Evolutionary conservation across 1,140 invertebrate genomes (phyloP).

Genomic region (Conus ventricosus): DNA sequence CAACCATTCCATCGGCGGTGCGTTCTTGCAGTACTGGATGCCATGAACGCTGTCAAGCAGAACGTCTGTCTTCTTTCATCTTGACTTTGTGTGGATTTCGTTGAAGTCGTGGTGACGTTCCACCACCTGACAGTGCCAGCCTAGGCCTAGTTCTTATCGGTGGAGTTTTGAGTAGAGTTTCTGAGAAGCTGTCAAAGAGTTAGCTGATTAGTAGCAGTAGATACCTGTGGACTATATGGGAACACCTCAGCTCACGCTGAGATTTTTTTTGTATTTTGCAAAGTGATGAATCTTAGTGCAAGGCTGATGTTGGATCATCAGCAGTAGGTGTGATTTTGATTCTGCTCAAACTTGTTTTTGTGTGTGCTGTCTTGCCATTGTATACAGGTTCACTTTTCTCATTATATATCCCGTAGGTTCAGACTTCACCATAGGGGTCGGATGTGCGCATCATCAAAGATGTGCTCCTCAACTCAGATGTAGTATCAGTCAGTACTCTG

Average conservation of each 20-base stretch:
- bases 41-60: no score
- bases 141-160: no score
- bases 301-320: neutral
- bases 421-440: no score
- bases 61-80: no score
- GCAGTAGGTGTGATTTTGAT: neutral
- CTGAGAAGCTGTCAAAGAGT: neutral
- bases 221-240: neutral
- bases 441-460: no score
- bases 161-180: neutral
- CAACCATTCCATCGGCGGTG: neutral
- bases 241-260: neutral
- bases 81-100: no score
- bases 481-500: no score
- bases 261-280: neutral
- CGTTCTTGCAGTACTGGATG: neutral
- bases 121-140: no score
- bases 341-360: neutral
- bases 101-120: no score
- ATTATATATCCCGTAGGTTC: no score
- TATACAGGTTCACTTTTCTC: neutral
- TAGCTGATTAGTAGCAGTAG: slow-evolving; percentile 1
- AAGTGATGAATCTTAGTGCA: neutral
- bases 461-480: no score
- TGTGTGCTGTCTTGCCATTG: neutral